Conservation (phyloP, 2,797 vertebrate genomes). For the Sebastes kiyomatsui region DNA sequence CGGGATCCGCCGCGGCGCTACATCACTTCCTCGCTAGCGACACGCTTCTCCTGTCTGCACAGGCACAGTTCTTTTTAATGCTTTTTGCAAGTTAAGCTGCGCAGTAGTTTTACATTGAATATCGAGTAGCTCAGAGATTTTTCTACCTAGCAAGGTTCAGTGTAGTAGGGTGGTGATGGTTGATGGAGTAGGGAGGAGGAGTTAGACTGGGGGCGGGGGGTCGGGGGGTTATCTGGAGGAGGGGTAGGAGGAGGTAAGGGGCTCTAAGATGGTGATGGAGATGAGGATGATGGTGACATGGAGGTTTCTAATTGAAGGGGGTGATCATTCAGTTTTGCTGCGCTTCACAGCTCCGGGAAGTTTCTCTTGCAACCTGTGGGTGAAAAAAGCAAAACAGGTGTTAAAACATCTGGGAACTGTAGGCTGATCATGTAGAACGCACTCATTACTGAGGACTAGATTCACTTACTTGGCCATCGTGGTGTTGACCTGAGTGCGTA, state of each 20-base stretch:
- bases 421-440: no score
- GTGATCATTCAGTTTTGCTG: constrained; percentile 83
- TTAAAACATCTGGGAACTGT: background rate
- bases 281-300: constrained; percentile 49
- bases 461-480: constrained; percentile 89
- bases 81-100: constrained; percentile 76
- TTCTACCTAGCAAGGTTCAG: constrained; percentile 82
- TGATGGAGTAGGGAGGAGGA: constrained; percentile 38
- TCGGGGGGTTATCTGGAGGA: constrained; percentile 1
- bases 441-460: background rate
- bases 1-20: constrained; percentile 40
- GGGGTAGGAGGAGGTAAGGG: background rate
- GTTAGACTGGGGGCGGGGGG: constrained; percentile 30
- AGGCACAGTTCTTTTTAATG: constrained; percentile 68
- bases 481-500: constrained; percentile 85
- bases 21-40: constrained; percentile 55
- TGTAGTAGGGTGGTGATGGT: constrained; percentile 67
- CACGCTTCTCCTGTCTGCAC: constrained; percentile 55
- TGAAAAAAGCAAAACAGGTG: background rate
- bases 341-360: constrained; percentile 89
- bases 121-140: constrained; percentile 76
- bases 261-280: constrained; percentile 45
- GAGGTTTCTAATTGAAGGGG: constrained; percentile 7
- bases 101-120: constrained; percentile 80
- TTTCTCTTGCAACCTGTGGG: constrained; percentile 89